Conservation (phyloP, 2,888 invertebrate genomes). For the Nebria brevicollis region DNA sequence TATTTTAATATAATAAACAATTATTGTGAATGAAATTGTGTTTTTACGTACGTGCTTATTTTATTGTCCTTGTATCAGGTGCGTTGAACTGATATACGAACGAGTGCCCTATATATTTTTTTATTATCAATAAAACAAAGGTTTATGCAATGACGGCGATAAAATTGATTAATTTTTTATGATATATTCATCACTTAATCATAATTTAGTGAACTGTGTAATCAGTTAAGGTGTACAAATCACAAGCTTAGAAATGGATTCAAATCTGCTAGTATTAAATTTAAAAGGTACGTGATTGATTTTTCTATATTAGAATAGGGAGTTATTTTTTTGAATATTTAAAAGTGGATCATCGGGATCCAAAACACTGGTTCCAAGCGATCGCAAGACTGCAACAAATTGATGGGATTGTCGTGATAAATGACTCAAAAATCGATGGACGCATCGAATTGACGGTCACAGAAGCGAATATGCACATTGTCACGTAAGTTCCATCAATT, state of each 20-base stretch:
- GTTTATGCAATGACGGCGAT: not conserved
- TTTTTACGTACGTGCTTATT: not conserved
- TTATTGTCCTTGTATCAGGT: not conserved
- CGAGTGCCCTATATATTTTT: not conserved
- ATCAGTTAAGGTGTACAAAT: not conserved
- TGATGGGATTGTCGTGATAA: slow-evolving; percentile 57
- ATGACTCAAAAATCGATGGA: slow-evolving; percentile 54
- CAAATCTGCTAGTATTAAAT: slow-evolving; percentile 22
- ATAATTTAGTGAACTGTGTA: slow-evolving; percentile 3
- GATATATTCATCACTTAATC: slow-evolving; percentile 6
- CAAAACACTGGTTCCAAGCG: slow-evolving; percentile 54
- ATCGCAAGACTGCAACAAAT: slow-evolving; percentile 58
- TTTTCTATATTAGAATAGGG: not conserved
- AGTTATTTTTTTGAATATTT: not conserved
- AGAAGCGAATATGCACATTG: slow-evolving; percentile 58
- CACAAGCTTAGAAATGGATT: slow-evolving; percentile 16
- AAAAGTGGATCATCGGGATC: slow-evolving; percentile 40
- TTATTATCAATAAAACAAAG: not conserved
- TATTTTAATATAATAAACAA: slow-evolving; percentile 3
- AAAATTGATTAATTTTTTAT: slow-evolving; percentile 10
- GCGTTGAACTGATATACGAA: not conserved
- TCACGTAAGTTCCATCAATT: slow-evolving; percentile 55
- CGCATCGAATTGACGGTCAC: slow-evolving; percentile 58
- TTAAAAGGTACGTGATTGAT: slow-evolving; percentile 21
- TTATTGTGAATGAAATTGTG: not conserved